Evolutionary conservation across 2,888 invertebrate species (phyloP).

Genomic region (Arctia plantaginis): DNA sequence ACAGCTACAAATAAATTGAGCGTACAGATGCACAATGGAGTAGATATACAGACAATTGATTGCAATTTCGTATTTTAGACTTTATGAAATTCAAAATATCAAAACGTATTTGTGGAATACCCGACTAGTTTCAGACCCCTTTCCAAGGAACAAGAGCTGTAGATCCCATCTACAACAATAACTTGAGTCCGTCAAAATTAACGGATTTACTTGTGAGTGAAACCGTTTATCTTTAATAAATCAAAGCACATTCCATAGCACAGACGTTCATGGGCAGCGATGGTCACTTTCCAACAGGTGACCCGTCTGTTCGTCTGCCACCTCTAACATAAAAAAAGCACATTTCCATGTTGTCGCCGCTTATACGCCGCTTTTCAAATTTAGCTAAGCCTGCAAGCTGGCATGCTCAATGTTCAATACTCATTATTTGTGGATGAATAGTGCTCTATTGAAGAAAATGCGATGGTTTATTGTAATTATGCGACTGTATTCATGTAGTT

Average conservation of each 20-base stretch:
- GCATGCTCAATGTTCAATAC: too few relatives aligned
- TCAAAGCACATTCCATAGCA: background rate
- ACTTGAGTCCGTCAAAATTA: background rate
- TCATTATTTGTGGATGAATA: too few relatives aligned
- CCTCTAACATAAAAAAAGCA: too few relatives aligned
- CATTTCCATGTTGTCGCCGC: background rate
- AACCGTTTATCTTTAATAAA: background rate
- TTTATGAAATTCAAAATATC: background rate
- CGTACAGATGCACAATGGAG: slow-evolving; percentile 15
- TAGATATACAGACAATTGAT: slow-evolving; percentile 11
- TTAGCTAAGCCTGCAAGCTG: background rate
- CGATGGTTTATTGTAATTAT: too few relatives aligned
- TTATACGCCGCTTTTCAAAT: background rate
- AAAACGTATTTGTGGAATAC: background rate
- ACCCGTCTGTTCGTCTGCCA: too few relatives aligned
- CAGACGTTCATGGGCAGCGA: too few relatives aligned
- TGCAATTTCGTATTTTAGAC: slow-evolving; percentile 20
- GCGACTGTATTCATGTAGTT: too few relatives aligned
- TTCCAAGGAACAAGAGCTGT: too few relatives aligned
- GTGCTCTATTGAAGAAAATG: too few relatives aligned
- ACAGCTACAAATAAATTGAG: slow-evolving; percentile 43
- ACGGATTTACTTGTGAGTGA: background rate
- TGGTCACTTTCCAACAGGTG: too few relatives aligned
- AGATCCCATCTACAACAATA: background rate
- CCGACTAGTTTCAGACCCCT: too few relatives aligned